Percentiles rank a stretch among this genome's conserved stretches.
Evolutionary conservation across 1,140 invertebrate species (phyloP).

Genomic region (Bicyclus anynana): DNA sequence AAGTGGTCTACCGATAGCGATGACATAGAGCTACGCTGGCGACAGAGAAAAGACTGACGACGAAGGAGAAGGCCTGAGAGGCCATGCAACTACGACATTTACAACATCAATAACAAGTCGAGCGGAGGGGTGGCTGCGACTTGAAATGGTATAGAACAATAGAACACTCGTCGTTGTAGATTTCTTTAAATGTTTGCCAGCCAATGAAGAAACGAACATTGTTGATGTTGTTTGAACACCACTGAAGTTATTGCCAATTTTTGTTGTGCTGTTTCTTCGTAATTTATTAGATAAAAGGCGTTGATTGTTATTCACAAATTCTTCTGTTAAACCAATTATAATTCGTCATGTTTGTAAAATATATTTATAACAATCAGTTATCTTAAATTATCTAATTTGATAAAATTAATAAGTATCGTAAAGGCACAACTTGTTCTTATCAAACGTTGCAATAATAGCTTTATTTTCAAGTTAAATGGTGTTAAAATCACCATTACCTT

Average conservation of each 20-base stretch:
- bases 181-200: slow-evolving; percentile 5
- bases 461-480: no score
- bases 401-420: no score
- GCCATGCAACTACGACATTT: slow-evolving; percentile 73
- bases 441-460: no score
- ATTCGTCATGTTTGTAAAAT: no score
- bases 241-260: slow-evolving; percentile 12
- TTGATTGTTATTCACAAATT: background rate
- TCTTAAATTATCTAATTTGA: no score
- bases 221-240: background rate
- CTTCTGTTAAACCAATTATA: no score
- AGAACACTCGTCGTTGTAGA: slow-evolving; percentile 5
- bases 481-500: no score
- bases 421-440: no score
- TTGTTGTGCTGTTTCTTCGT: background rate
- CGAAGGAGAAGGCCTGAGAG: slow-evolving; percentile 66
- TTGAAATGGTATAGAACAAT: slow-evolving; percentile 70
- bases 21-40: slow-evolving; percentile 63
- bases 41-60: slow-evolving; percentile 62
- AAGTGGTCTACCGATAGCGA: slow-evolving; percentile 69
- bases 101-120: slow-evolving; percentile 72
- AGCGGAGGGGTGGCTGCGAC: slow-evolving; percentile 64
- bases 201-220: slow-evolving; percentile 11
- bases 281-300: background rate
- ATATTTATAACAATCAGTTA: no score